phyloP scores from a whole-genome alignment of 2,888 invertebrate species.

The Cephus pulcher region DNA sequence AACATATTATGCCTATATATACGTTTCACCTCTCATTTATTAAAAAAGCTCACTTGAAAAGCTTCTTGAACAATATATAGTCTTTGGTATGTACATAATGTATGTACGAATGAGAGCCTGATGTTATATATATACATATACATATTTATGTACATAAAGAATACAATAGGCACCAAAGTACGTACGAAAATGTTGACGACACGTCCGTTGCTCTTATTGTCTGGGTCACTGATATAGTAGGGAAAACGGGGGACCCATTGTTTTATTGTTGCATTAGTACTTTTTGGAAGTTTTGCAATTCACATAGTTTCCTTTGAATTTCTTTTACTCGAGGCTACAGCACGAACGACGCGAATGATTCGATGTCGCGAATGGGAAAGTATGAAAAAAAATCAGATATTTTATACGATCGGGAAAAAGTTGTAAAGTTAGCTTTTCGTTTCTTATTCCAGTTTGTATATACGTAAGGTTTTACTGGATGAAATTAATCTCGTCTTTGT shows the following conservation, averaged over 20 bases:
- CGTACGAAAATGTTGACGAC: neutral
- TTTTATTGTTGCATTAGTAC: neutral
- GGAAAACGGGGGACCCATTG: neutral
- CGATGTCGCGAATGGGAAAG: neutral
- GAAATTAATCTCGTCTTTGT: neutral
- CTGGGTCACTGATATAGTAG: neutral
- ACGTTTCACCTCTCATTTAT: neutral
- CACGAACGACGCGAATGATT: neutral
- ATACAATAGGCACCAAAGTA: neutral
- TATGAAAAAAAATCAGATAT: neutral
- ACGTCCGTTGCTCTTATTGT: neutral
- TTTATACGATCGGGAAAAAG: neutral
- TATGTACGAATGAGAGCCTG: neutral
- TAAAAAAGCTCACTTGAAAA: neutral
- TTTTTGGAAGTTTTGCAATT: neutral
- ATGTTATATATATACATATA: neutral
- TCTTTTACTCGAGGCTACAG: neutral
- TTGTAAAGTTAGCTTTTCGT: neutral
- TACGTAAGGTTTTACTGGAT: neutral
- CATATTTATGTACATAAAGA: neutral
- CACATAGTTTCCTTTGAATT: neutral
- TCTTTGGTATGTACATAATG: neutral
- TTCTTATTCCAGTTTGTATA: neutral
- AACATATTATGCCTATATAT: neutral
- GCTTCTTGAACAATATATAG: neutral